phyloP scores from a whole-genome alignment of 2,888 invertebrate genomes.

The Amaurobius ferox region DNA sequence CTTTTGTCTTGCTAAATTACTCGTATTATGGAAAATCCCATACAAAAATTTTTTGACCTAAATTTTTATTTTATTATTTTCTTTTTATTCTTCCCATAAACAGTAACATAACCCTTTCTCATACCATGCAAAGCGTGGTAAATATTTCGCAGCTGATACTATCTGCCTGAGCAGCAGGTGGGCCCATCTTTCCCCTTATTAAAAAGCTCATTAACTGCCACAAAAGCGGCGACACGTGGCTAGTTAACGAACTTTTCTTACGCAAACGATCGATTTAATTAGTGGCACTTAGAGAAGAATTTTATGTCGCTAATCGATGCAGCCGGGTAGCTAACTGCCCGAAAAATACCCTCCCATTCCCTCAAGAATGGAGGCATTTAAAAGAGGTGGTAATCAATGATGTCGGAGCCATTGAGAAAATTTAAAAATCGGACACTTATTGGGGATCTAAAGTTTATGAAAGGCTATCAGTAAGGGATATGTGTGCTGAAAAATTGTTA shows the following conservation, averaged over 20 bases:
- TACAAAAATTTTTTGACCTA: too few species aligned
- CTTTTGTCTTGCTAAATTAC: too few species aligned
- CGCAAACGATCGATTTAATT: neutral
- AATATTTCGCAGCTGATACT: neutral
- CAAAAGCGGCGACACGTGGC: too few species aligned
- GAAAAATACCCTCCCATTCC: neutral
- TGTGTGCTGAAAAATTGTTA: too few species aligned
- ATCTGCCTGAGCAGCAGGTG: neutral
- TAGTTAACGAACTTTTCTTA: conserved; percentile 3
- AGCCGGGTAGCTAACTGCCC: neutral
- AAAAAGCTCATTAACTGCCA: neutral
- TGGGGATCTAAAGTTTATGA: neutral
- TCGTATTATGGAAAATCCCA: too few species aligned
- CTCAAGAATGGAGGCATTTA: neutral
- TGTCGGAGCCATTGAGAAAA: neutral
- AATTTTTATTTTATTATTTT: too few species aligned
- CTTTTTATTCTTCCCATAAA: neutral
- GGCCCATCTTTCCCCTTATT: neutral
- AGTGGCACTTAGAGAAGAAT: neutral
- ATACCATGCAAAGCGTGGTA: neutral
- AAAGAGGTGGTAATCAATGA: neutral
- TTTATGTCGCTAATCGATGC: neutral
- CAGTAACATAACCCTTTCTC: neutral
- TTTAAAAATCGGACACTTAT: neutral
- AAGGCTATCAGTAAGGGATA: too few species aligned